These are phyloP conservation scores for Camponotus vicinus DNA, from an alignment of 1,140 invertebrate species.

Conservation along the genomic window DNA sequence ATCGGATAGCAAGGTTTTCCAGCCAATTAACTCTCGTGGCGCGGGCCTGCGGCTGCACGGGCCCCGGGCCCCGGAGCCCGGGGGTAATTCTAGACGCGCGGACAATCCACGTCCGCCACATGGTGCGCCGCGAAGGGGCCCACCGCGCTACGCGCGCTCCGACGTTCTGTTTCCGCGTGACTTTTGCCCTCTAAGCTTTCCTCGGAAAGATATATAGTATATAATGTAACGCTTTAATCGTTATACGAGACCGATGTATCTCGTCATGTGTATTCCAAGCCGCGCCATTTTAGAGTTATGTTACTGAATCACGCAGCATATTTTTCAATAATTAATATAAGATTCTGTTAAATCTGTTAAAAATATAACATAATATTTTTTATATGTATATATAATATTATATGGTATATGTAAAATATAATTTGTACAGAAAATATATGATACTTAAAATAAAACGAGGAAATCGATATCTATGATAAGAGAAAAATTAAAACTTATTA, in stretches of 20 bases:
- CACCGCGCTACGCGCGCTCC: constrained; percentile 16
- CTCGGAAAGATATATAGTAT: background rate
- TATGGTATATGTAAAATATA: too few species aligned
- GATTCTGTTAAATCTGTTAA: too few species aligned
- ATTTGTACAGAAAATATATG: too few species aligned
- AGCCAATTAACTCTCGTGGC: constrained; percentile 83
- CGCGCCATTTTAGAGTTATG: background rate
- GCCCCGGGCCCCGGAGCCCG: constrained; percentile 45
- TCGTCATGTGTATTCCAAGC: background rate
- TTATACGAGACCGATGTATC: background rate
- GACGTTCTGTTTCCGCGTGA: constrained; percentile 10
- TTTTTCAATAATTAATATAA: too few species aligned
- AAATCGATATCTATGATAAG: too few species aligned
- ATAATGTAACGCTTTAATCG: too few species aligned
- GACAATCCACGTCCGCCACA: constrained; percentile 74
- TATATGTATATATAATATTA: too few species aligned
- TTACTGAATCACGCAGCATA: too few species aligned
- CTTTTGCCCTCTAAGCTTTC: background rate
- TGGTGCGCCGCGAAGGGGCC: constrained; percentile 57
- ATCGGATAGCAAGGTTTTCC: constrained; percentile 85
- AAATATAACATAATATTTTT: too few species aligned
- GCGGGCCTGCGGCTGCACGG: constrained; percentile 64
- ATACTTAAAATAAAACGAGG: too few species aligned
- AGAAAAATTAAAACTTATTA: too few species aligned
- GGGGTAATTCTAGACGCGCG: constrained; percentile 82